Evolutionary conservation across 2,888 invertebrate genomes (phyloP).

Genomic region (Perizoma affinitatum): DNA sequence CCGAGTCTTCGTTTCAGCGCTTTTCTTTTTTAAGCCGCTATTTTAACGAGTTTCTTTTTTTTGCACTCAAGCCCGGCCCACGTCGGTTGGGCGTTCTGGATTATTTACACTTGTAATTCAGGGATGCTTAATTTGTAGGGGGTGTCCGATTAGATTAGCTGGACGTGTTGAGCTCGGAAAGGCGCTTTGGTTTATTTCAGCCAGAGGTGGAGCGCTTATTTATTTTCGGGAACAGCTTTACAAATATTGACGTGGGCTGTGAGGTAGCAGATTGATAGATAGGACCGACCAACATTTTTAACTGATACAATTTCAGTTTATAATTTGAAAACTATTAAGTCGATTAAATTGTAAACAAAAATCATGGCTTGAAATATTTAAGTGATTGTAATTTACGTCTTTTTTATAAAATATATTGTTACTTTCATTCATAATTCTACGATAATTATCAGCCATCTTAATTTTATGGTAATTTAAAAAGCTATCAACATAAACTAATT

Average conservation of each 20-base stretch:
- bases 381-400: too few species aligned
- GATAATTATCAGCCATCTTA: constrained; percentile 43
- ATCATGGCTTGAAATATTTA: too few species aligned
- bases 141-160: constrained; percentile 64
- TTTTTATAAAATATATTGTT: too few species aligned
- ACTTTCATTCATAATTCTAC: constrained; percentile 16
- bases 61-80: constrained; percentile 75
- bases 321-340: too few species aligned
- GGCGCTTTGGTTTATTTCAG: constrained; percentile 5
- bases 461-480: constrained; percentile 59
- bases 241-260: constrained; percentile 10
- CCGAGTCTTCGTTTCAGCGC: constrained; percentile 83
- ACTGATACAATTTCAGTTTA: too few species aligned
- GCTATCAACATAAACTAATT: constrained; percentile 73
- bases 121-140: constrained; percentile 71
- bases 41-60: constrained; percentile 82
- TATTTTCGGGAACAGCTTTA: constrained; percentile 9
- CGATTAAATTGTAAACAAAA: too few species aligned
- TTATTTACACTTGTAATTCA: constrained; percentile 84
- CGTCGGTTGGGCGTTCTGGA: constrained; percentile 81
- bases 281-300: too few species aligned
- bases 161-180: constrained; percentile 17
- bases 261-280: too few species aligned
- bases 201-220: constrained; percentile 7
- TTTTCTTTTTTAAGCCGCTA: constrained; percentile 84